phyloP scores from a whole-genome alignment of 2,113 vertebrate species.

The Paramisgurnus dabryanus region DNA sequence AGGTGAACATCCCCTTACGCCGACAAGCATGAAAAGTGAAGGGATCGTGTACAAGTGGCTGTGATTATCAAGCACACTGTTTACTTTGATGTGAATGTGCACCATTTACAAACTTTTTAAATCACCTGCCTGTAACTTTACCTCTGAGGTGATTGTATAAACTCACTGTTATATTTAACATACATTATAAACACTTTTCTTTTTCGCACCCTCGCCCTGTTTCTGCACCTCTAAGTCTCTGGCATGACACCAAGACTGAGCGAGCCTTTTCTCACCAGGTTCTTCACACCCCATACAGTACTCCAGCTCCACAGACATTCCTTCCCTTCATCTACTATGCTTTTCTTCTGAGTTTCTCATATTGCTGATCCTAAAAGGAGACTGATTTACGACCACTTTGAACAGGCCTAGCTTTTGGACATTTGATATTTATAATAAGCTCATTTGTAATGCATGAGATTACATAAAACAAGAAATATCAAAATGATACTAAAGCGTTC shows the following conservation, averaged over 20 bases:
- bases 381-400: slow-evolving; percentile 55
- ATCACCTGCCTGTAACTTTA: not conserved
- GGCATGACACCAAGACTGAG: not conserved
- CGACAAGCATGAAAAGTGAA: slow-evolving; percentile 23
- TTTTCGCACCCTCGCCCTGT: not conserved
- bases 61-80: slow-evolving; percentile 29
- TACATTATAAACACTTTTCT: not conserved
- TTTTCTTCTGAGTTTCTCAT: not conserved
- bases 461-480: slow-evolving; percentile 69
- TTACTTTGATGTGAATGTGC: slow-evolving; percentile 19
- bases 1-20: not conserved
- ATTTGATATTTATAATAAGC: slow-evolving; percentile 65
- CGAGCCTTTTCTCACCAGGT: slow-evolving; percentile 12
- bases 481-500: slow-evolving; percentile 50
- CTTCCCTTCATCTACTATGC: not conserved
- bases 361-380: slow-evolving; percentile 27
- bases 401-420: slow-evolving; percentile 60
- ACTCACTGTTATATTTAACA: not conserved
- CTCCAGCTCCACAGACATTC: not conserved
- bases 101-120: slow-evolving; percentile 1
- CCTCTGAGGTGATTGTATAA: not conserved
- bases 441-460: slow-evolving; percentile 68
- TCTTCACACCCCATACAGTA: not conserved
- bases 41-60: not conserved
- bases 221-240: not conserved